Conservation (phyloP, 2,113 vertebrate species). For the Plotosus lineatus region DNA sequence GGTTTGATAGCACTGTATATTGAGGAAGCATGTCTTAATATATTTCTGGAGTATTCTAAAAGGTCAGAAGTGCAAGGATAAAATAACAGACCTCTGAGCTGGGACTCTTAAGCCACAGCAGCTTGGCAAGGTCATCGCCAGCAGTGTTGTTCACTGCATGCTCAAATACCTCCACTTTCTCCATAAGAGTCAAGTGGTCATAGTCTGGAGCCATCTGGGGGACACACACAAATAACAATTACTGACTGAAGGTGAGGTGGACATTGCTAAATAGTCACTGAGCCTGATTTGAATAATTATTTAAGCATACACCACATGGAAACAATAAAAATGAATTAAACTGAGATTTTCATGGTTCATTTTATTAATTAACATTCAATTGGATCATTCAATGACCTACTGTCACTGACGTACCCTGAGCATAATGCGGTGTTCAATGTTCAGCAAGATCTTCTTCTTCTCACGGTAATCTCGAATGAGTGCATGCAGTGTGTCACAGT, state of each 20-base stretch:
- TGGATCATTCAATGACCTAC: no score
- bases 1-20: no score
- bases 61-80: not conserved
- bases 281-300: no score
- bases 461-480: constrained; percentile 97
- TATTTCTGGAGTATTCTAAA: not conserved
- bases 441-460: constrained; percentile 98
- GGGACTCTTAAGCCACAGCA: constrained; percentile 97
- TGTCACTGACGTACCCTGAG: constrained; percentile 83
- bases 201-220: constrained; percentile 97
- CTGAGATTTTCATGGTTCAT: no score
- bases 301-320: no score
- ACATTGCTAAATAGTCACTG: no score
- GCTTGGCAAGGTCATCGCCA: constrained; percentile 93
- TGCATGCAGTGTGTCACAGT: constrained; percentile 95
- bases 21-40: not conserved
- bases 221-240: not conserved
- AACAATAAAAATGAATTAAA: no score
- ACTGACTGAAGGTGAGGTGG: not conserved
- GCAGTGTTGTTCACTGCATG: constrained; percentile 98
- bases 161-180: constrained; percentile 99
- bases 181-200: constrained; percentile 97
- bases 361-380: no score
- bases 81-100: constrained; percentile 83
- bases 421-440: constrained; percentile 99